phyloP scores from a whole-genome alignment of 2,888 invertebrate genomes.

The Drosophila siamana region DNA sequence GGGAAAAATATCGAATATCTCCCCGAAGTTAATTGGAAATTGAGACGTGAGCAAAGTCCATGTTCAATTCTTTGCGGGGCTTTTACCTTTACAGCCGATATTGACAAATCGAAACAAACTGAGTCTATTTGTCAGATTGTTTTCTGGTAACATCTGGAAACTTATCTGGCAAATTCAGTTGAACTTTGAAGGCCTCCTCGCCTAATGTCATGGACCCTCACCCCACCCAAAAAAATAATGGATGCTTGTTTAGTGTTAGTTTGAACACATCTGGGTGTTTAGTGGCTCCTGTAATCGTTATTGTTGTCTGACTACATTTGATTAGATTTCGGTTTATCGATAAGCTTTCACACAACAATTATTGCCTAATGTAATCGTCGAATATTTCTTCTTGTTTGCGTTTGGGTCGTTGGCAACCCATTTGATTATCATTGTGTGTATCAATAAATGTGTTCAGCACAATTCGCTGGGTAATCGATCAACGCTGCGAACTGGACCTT shows the following conservation, averaged over 20 bases:
- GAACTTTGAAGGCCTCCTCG: constrained; percentile 44
- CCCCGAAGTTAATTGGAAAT: constrained; percentile 67
- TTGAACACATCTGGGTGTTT: not conserved
- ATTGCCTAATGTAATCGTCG: constrained; percentile 57
- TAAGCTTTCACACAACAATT: constrained; percentile 34
- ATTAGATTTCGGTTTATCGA: constrained; percentile 42
- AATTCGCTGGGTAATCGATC: constrained; percentile 59
- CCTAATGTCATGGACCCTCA: constrained; percentile 15
- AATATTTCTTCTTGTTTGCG: constrained; percentile 1
- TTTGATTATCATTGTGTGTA: constrained; percentile 61
- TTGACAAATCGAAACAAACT: constrained; percentile 8
- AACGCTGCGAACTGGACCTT: constrained; percentile 69
- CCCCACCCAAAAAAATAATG: constrained; percentile 15
- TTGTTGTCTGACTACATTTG: constrained; percentile 37
- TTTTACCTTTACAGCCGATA: constrained; percentile 20
- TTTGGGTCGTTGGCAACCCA: constrained; percentile 56
- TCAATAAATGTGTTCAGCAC: constrained; percentile 53
- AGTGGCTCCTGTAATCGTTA: constrained; percentile 22
- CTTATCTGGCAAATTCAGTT: constrained; percentile 52
- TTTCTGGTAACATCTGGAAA: constrained; percentile 17
- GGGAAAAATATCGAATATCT: constrained; percentile 49
- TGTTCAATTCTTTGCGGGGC: constrained; percentile 24
- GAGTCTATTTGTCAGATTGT: constrained; percentile 32
- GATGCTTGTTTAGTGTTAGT: constrained; percentile 7
- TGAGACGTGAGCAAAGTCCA: constrained; percentile 71